Base-by-base conservation (phyloP, 92 coral and sea anemone genomes). In the Bergia puertoricense region DNA sequence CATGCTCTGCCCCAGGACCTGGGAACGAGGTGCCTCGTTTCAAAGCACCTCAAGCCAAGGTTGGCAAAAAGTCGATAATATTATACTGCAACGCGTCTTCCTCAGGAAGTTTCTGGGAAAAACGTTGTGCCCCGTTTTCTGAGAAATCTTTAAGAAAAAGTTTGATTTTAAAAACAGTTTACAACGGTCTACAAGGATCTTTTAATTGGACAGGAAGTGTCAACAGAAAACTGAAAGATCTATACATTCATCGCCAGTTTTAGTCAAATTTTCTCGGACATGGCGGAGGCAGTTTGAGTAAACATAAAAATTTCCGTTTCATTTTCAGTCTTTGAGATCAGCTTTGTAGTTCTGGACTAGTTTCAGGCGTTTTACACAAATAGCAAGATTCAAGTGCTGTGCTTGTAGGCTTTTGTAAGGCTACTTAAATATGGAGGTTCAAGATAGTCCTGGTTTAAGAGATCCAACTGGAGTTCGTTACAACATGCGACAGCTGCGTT, bases 351-450 rank as follows among this genome's bases (percentile, higher is more conserved):
- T 30, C 30, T 30, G 22, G 83, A 20, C 15, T 30, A n/a, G 16
- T 79, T 79, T 79, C 20, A 48, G 42, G 2, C 23, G 66, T 50
- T 36, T 79, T 83, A 67, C 23, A 11, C 10, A 39, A 4, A 57
- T 6, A 74, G 38, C 67, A 59, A 81, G 73, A 20, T 62, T 15
- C 74, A 62, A 59, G 66, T 22, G 10, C n/a, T 79, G 5, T 67
- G 59, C 74, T 65, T 43, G 37, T 38, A 81, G 40, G 37, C 37
- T 57, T 57, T 67, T 62, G 42, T 62, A 22, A 18, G 74, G 2
- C 59, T 11, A 54, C 16, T 13, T 42, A 76, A 42, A 84, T n/a
- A 84, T 84, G 87, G 79, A 84, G 5, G 87, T 84, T 46, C 66
- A 36, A 69, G 79, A 84, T 16, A 67, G 79, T 40, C 45, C 6